phyloP scores from a whole-genome alignment of 2,113 vertebrate genomes.

The Tyrannus savana region DNA sequence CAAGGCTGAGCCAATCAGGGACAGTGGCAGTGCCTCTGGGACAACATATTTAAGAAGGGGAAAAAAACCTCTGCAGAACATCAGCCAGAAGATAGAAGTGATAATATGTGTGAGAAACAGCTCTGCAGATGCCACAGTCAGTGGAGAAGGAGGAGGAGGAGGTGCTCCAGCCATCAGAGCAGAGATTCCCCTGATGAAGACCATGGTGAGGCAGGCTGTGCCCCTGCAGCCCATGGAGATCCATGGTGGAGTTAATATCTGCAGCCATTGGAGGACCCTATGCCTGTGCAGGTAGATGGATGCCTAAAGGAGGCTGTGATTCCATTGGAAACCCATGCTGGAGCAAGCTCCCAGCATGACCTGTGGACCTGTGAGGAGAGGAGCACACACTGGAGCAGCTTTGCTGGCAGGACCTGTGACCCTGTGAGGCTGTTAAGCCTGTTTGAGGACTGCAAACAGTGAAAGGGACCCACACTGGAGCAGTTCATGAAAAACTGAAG shows the following conservation, averaged over 20 bases:
- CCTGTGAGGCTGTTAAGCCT: rapidly evolving
- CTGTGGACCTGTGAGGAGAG: neutral
- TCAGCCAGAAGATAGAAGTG: neutral
- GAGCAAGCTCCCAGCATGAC: rapidly evolving
- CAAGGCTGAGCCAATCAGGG: neutral
- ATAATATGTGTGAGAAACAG: neutral
- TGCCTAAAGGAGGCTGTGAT: neutral
- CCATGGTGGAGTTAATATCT: neutral
- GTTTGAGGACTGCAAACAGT: neutral
- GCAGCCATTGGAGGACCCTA: neutral
- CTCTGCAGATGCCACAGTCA: neutral
- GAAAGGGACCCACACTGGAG: neutral
- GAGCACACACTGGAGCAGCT: neutral
- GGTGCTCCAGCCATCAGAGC: neutral
- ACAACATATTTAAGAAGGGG: neutral
- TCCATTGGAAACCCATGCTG: neutral
- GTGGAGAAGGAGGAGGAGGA: neutral
- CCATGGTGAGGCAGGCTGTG: neutral
- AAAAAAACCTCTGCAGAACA: neutral
- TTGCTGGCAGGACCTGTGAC: neutral
- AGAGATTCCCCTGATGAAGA: neutral
- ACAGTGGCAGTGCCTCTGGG: neutral
- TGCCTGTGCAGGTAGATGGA: no score
- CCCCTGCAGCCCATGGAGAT: no score
- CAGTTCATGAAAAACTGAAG: neutral